Percentiles rank a stretch among this genome's conserved stretches.
phyloP scores from a whole-genome alignment of 1,140 invertebrate genomes.

The Papilio machaon region DNA sequence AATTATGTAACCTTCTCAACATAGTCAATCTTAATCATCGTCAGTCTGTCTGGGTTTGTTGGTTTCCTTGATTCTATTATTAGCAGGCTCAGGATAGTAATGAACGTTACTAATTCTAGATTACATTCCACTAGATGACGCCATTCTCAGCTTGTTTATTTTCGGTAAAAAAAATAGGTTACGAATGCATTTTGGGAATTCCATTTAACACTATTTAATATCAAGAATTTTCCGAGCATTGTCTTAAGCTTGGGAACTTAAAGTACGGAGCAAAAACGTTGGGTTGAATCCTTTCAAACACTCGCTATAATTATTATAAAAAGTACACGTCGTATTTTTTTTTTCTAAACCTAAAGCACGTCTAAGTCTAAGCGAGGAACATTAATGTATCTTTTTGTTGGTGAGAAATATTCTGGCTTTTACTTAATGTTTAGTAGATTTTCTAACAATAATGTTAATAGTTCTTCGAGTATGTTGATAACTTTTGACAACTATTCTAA shows the following conservation, averaged over 20 bases:
- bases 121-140: background rate
- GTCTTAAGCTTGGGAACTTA: no score
- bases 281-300: background rate
- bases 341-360: background rate
- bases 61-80: background rate
- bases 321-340: background rate
- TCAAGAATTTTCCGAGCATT: no score
- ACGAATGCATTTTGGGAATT: background rate
- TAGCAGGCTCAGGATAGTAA: background rate
- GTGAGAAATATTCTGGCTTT: background rate
- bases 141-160: background rate
- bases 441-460: background rate
- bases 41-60: background rate
- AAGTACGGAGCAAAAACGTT: background rate
- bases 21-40: background rate
- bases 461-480: no score
- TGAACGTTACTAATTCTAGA: background rate
- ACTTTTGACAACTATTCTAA: no score
- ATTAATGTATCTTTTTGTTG: background rate
- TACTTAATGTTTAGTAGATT: no score
- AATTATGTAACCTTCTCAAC: background rate
- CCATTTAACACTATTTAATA: background rate
- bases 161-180: background rate
- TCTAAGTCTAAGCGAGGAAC: background rate
- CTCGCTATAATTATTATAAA: conserved; percentile 5